Evolutionary conservation across 2,888 invertebrate species (phyloP).

Genomic region (Drosophila austrosaltans): DNA sequence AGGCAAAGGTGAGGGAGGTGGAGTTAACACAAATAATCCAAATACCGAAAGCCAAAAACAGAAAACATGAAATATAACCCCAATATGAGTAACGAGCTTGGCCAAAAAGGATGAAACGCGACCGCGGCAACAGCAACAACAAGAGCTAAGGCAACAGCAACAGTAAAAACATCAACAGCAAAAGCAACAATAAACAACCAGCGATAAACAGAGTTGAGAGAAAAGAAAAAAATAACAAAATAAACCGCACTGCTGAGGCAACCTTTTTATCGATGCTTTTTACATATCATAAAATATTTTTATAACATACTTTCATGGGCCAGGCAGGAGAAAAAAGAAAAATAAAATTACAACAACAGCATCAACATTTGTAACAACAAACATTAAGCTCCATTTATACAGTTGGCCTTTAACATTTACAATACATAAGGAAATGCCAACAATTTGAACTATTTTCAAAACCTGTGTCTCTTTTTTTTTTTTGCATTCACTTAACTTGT

Average conservation of each 20-base stretch:
- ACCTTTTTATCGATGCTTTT: slow-evolving; percentile 74
- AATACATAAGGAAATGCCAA: slow-evolving; percentile 51
- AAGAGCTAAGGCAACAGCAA: slow-evolving; percentile 35
- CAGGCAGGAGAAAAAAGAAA: slow-evolving; percentile 25
- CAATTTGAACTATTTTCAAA: slow-evolving; percentile 65
- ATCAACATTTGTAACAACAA: slow-evolving; percentile 24
- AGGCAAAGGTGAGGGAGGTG: neutral
- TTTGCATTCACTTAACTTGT: slow-evolving; percentile 45
- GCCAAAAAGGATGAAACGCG: slow-evolving; percentile 69
- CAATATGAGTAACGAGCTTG: slow-evolving; percentile 57
- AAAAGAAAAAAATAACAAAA: slow-evolving; percentile 25
- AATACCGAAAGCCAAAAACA: slow-evolving; percentile 26
- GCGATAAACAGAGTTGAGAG: slow-evolving; percentile 54
- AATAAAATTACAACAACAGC: slow-evolving; percentile 57
- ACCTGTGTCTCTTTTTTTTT: slow-evolving; percentile 26
- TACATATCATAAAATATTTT: slow-evolving; percentile 78
- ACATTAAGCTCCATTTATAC: slow-evolving; percentile 45
- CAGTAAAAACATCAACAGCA: slow-evolving; percentile 41
- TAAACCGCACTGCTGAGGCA: slow-evolving; percentile 28
- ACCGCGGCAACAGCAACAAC: slow-evolving; percentile 34
- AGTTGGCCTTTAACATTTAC: slow-evolving; percentile 48
- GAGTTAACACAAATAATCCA: slow-evolving; percentile 3
- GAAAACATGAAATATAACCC: slow-evolving; percentile 50
- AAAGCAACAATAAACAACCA: slow-evolving; percentile 38
- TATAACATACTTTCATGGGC: slow-evolving; percentile 64